phyloP scores from a whole-genome alignment of 2,113 vertebrate species.

The Rhinolophus ferrumequinum region DNA sequence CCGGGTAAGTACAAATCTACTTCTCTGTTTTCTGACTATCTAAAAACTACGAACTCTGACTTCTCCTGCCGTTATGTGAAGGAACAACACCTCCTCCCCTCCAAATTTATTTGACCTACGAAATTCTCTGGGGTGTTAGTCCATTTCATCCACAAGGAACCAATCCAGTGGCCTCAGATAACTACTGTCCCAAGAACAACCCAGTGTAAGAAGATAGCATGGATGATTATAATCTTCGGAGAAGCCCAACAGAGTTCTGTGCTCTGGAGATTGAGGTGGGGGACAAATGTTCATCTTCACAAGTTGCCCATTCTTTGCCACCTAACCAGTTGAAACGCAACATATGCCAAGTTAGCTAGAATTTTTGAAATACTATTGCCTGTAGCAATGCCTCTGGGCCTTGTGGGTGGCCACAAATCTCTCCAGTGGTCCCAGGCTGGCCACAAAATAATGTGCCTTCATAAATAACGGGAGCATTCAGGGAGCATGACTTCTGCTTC shows the following conservation, averaged over 20 bases:
- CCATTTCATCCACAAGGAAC: neutral
- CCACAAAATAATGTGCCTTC: neutral
- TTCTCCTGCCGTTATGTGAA: neutral
- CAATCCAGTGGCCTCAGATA: neutral
- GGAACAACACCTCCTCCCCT: neutral
- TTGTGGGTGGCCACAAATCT: neutral
- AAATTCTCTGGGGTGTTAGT: neutral
- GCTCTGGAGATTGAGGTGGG: neutral
- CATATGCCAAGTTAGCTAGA: neutral
- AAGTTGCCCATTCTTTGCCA: neutral
- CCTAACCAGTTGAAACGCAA: neutral
- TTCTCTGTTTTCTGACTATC: neutral
- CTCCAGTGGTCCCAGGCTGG: neutral
- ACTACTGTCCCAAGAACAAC: neutral
- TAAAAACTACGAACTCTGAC: neutral
- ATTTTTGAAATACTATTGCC: neutral
- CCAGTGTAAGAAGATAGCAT: neutral
- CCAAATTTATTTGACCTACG: neutral
- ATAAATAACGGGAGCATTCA: neutral
- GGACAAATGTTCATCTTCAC: neutral
- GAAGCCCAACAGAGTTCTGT: neutral
- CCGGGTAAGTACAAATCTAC: too few relatives aligned
- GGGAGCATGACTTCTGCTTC: neutral
- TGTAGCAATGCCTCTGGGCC: neutral
- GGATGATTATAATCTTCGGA: neutral